phyloP scores from a whole-genome alignment of 2,797 vertebrate species.

The Astyanax mexicanus region DNA sequence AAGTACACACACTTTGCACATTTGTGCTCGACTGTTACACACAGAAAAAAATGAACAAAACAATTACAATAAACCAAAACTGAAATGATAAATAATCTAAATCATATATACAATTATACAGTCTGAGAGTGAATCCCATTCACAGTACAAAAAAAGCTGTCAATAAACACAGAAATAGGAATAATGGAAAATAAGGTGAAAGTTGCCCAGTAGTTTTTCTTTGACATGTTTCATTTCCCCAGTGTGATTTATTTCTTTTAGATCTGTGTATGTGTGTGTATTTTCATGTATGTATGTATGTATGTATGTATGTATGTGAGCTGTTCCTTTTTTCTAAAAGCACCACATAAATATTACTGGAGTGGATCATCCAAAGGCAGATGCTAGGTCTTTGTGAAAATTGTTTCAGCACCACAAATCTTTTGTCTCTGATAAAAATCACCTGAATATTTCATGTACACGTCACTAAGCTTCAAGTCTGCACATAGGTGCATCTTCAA shows the following conservation, averaged over 20 bases:
- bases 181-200: conserved; percentile 63
- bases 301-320: conserved; percentile 64
- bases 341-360: conserved; percentile 44
- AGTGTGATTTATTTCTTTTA: conserved; percentile 49
- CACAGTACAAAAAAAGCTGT: conserved; percentile 81
- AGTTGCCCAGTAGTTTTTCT: conserved; percentile 81
- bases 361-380: conserved; percentile 42
- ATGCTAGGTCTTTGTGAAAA: conserved; percentile 29
- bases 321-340: conserved; percentile 51
- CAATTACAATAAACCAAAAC: conserved; percentile 60
- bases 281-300: too few relatives aligned
- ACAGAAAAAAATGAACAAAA: conserved; percentile 60
- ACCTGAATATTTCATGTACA: conserved; percentile 52
- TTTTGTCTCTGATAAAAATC: conserved; percentile 18
- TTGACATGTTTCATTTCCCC: conserved; percentile 71
- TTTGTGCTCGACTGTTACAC: conserved; percentile 75
- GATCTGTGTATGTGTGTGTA: not conserved
- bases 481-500: conserved; percentile 50
- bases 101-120: conserved; percentile 86
- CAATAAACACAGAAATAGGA: conserved; percentile 55
- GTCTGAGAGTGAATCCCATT: conserved; percentile 78
- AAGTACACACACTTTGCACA: conserved; percentile 72
- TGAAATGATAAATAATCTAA: conserved; percentile 83
- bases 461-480: conserved; percentile 46
- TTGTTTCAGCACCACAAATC: conserved; percentile 51